Percentiles rank a stretch among this genome's conserved stretches.
Conservation (phyloP, 2,797 vertebrate species). For the Acanthurus leucopareius region DNA sequence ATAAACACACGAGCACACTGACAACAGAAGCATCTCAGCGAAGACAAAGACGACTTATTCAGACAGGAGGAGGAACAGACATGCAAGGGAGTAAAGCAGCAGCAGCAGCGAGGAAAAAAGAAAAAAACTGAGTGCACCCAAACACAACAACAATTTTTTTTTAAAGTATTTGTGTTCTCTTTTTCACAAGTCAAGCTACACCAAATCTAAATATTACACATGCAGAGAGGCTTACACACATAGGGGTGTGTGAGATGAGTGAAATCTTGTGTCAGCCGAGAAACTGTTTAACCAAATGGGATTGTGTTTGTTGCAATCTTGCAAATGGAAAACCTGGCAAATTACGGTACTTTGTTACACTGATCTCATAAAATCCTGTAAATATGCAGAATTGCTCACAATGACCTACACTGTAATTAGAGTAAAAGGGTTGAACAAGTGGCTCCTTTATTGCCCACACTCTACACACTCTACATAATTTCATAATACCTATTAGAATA, state of each 20-base stretch:
- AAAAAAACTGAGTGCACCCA: constrained; percentile 1
- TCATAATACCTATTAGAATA: not conserved
- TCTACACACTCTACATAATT: not conserved
- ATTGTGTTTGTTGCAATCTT: not conserved
- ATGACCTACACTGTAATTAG: not conserved
- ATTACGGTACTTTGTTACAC: not conserved
- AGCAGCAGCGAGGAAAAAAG: not conserved
- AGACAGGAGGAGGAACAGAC: constrained; percentile 36
- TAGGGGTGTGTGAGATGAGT: not conserved
- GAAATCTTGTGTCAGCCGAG: not conserved
- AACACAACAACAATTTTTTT: constrained; percentile 25
- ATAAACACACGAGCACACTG: constrained; percentile 9
- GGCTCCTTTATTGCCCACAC: not conserved
- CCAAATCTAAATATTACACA: constrained; percentile 27
- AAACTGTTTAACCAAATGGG: constrained; percentile 6
- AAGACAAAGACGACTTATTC: constrained; percentile 62
- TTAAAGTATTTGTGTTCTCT: constrained; percentile 14
- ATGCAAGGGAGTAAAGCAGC: constrained; percentile 17
- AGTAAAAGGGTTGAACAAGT: not conserved
- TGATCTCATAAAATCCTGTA: not conserved
- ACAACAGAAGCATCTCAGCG: constrained; percentile 55
- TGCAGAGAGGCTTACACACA: constrained; percentile 4
- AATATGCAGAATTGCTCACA: constrained; percentile 1
- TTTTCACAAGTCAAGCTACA: constrained; percentile 2
- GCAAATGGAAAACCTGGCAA: not conserved